Evolutionary conservation across 1,140 invertebrate genomes (phyloP).

Genomic region (Temnothorax curvispinosus): DNA sequence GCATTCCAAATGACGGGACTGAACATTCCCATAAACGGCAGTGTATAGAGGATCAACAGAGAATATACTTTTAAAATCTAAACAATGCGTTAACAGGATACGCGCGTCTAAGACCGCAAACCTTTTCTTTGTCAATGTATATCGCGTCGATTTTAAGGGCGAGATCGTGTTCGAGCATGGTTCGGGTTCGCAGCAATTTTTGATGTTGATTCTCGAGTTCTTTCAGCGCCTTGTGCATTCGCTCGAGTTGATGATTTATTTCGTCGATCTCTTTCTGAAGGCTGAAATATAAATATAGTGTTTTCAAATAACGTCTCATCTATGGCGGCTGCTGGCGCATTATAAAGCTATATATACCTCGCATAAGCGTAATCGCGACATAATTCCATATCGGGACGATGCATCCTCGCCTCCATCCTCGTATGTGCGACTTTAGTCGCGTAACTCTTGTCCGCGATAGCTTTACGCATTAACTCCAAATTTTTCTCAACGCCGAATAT

Average conservation of each 20-base stretch:
- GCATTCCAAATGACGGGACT: constrained; percentile 36
- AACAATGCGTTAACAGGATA: constrained; percentile 95
- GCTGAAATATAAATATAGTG: constrained; percentile 83
- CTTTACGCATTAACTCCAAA: constrained; percentile 88
- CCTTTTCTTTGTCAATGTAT: constrained; percentile 97
- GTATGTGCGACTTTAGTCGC: constrained; percentile 94
- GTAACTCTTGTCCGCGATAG: constrained; percentile 90
- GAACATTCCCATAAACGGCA: constrained; percentile 17
- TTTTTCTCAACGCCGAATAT: constrained; percentile 89
- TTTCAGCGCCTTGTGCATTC: constrained; percentile 92
- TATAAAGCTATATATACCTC: constrained; percentile 85
- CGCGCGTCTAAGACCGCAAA: constrained; percentile 94
- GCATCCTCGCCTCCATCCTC: constrained; percentile 88
- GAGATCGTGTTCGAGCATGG: constrained; percentile 94
- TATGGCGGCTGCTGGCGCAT: neutral
- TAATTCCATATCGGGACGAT: constrained; percentile 92
- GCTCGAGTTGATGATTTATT: constrained; percentile 93
- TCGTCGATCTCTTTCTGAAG: constrained; percentile 94
- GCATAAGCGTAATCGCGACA: constrained; percentile 94
- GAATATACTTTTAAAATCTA: constrained; percentile 87
- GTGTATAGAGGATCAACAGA: constrained; percentile 8
- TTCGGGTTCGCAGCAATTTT: constrained; percentile 92
- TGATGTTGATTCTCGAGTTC: constrained; percentile 95
- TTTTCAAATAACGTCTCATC: neutral
- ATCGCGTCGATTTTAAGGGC: constrained; percentile 95